phyloP scores from a whole-genome alignment of 2,888 invertebrate genomes.

The Panzeria rudis region DNA sequence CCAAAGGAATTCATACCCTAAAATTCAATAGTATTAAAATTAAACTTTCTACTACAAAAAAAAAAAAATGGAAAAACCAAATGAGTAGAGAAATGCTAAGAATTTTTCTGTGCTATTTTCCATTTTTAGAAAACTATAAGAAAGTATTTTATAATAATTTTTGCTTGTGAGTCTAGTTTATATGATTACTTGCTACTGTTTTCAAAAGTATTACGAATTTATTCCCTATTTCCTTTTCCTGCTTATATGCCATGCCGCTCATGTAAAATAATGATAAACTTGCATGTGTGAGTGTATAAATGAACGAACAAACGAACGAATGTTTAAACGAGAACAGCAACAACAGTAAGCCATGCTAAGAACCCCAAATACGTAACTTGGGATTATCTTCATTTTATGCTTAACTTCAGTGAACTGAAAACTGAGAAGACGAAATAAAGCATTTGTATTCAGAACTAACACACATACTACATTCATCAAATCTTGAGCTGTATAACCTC shows the following conservation, averaged over 20 bases:
- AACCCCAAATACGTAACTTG: conserved; percentile 44
- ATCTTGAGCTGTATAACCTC: conserved; percentile 63
- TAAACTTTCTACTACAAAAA: conserved; percentile 22
- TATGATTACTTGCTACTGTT: conserved; percentile 32
- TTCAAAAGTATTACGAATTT: neutral
- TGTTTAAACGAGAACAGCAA: conserved; percentile 24
- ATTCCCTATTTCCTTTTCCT: conserved; percentile 9
- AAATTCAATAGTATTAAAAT: conserved; percentile 28
- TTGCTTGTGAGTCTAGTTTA: conserved; percentile 12
- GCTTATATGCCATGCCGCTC: neutral
- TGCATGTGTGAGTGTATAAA: conserved; percentile 6
- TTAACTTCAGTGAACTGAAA: conserved; percentile 67
- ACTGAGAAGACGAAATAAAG: neutral
- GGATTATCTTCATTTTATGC: conserved; percentile 58
- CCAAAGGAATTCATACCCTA: conserved; percentile 6
- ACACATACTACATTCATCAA: conserved; percentile 6
- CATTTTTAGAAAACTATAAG: neutral
- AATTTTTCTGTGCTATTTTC: neutral
- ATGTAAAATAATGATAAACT: conserved; percentile 54
- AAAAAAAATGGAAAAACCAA: neutral
- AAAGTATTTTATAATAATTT: conserved; percentile 41
- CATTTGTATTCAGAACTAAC: neutral
- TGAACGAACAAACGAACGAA: too few relatives aligned
- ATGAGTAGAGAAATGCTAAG: neutral
- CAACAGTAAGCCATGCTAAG: conserved; percentile 54